These are phyloP conservation scores for Neocrepidodera transversa DNA, from an alignment of 2,888 invertebrate genomes.

Conservation along the genomic window DNA sequence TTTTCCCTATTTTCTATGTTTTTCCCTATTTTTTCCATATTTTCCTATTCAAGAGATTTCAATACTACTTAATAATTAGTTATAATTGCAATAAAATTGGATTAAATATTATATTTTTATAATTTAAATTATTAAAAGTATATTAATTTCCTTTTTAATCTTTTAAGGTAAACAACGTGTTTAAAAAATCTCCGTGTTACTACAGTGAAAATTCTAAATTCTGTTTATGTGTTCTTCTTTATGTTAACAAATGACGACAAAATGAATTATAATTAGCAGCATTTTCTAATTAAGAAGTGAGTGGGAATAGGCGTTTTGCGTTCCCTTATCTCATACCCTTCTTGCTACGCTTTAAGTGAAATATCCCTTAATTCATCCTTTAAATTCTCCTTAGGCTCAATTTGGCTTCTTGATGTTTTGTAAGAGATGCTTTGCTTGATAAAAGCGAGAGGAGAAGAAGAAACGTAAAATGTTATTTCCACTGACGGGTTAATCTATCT, in stretches of 20 bases:
- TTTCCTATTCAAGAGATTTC: no score
- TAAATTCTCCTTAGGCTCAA: conserved; percentile 57
- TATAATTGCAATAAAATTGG: no score
- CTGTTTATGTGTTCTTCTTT: conserved; percentile 38
- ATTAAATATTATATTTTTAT: no score
- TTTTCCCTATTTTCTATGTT: no score
- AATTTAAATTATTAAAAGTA: no score
- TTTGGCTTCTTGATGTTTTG: conserved; percentile 49
- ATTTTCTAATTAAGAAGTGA: conserved; percentile 52
- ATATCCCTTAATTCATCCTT: conserved; percentile 50
- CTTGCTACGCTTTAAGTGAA: conserved; percentile 37
- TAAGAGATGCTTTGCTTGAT: conserved; percentile 7
- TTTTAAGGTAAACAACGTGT: no score
- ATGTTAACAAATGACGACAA: conserved; percentile 48
- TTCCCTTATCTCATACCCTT: conserved; percentile 20
- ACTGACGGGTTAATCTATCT: not conserved
- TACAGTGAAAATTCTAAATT: no score
- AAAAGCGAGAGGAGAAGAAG: not conserved
- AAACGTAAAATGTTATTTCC: not conserved
- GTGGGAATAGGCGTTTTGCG: conserved; percentile 32
- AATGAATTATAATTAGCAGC: conserved; percentile 54
- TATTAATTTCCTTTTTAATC: no score
- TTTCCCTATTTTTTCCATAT: no score
- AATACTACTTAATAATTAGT: no score
- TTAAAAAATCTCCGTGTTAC: no score